Conservation (phyloP, 92 coral and sea anemone genomes). For the Heliopora coerulea region DNA sequence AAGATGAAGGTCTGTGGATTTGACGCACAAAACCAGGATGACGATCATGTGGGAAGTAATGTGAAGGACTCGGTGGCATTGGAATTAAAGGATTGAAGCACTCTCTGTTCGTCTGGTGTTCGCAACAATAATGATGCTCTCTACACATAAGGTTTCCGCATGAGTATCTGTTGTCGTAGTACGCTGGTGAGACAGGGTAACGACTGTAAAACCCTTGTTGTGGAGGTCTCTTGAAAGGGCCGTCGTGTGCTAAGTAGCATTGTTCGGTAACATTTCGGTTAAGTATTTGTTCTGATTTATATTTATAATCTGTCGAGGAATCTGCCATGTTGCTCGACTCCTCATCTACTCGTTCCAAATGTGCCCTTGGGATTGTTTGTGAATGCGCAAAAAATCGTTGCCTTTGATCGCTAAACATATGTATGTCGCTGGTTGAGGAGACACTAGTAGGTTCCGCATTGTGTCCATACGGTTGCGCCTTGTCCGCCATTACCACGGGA, state of each 20-base stretch:
- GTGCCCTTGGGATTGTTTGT: conserved; percentile 18
- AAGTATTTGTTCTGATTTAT: conserved; percentile 19
- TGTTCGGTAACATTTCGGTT: conserved; percentile 10
- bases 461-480: conserved; percentile 13
- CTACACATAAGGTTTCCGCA: conserved; percentile 36
- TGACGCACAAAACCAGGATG: conserved; percentile 17
- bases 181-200: conserved; percentile 34
- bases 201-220: conserved; percentile 31
- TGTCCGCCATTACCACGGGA: conserved; percentile 23
- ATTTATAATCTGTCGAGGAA: conserved; percentile 35
- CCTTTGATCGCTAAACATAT: conserved; percentile 30
- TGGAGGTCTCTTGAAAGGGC: conserved; percentile 38
- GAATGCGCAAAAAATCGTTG: conserved; percentile 27
- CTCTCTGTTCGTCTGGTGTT: conserved; percentile 36
- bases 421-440: conserved; percentile 35
- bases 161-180: conserved; percentile 36
- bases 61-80: conserved; percentile 31
- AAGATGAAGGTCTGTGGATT: conserved; percentile 16
- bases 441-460: conserved; percentile 22
- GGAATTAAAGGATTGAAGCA: conserved; percentile 15
- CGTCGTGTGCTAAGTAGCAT: conserved; percentile 23
- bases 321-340: conserved; percentile 40
- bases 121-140: conserved; percentile 36
- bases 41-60: conserved; percentile 19
- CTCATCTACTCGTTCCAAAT: conserved; percentile 36